Conservation (phyloP, 2,113 vertebrate genomes). For the Penelope pileata region DNA sequence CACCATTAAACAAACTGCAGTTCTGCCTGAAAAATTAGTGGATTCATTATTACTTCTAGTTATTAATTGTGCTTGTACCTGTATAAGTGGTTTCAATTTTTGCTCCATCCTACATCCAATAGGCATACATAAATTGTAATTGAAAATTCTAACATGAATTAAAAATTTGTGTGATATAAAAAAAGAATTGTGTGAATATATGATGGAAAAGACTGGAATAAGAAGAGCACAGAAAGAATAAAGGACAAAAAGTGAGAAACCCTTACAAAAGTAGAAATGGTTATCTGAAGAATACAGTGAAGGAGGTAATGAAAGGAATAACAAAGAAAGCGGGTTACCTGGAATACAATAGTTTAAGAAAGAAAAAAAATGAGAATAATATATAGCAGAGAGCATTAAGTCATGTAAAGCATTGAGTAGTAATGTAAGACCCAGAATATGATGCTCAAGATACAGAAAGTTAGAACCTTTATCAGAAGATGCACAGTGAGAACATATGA, state of each 20-base stretch:
- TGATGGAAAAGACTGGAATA: neutral
- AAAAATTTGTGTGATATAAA: neutral
- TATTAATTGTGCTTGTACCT: constrained; percentile 11
- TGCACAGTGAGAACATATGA: neutral
- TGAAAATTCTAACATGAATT: neutral
- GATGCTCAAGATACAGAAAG: neutral
- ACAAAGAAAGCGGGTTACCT: neutral
- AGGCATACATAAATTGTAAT: neutral
- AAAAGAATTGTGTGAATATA: neutral
- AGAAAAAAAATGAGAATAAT: neutral
- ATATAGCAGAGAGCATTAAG: neutral
- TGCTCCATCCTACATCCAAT: neutral
- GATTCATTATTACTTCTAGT: constrained; percentile 9
- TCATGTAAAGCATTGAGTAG: neutral
- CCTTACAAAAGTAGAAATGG: neutral
- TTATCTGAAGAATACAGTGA: neutral
- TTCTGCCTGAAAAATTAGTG: constrained; percentile 11
- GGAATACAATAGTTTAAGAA: neutral
- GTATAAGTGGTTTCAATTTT: constrained; percentile 2
- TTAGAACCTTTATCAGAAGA: neutral
- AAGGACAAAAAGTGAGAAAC: neutral
- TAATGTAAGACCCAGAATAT: neutral
- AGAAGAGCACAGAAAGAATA: neutral
- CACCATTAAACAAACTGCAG: neutral
- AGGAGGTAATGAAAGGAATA: neutral